Conservation (phyloP, 2,113 vertebrate genomes). For the Rhynchopsitta pachyrhyncha region DNA sequence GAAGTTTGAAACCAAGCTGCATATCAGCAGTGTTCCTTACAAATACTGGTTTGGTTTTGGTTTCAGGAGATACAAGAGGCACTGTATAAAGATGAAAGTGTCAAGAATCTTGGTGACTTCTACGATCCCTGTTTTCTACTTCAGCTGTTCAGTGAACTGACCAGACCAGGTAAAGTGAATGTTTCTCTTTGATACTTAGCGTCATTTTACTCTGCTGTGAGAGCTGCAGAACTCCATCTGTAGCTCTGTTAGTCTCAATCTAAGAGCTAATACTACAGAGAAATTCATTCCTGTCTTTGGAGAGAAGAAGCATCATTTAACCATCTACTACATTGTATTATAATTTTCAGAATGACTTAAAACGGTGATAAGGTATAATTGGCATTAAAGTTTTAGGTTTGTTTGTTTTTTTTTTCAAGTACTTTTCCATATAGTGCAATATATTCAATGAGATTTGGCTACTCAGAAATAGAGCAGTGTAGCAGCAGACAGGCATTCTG, state of each 20-base stretch:
- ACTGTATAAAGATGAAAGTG: slow-evolving; percentile 64
- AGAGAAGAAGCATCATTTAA: background rate
- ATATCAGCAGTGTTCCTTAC: background rate
- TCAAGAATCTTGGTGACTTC: slow-evolving; percentile 67
- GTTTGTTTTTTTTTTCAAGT: background rate
- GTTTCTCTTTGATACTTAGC: background rate
- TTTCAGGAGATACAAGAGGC: slow-evolving; percentile 74
- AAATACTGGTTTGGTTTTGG: background rate
- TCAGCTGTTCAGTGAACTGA: slow-evolving; percentile 88
- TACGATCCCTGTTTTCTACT: slow-evolving; percentile 94
- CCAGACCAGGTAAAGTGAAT: slow-evolving; percentile 83
- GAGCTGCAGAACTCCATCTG: background rate
- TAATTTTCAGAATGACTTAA: background rate
- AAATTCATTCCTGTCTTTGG: background rate
- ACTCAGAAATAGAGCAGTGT: background rate
- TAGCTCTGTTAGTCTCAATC: background rate
- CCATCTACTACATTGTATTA: background rate
- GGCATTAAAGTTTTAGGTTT: background rate
- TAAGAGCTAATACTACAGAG: background rate
- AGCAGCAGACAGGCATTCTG: background rate
- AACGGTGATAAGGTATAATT: background rate
- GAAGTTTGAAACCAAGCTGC: background rate
- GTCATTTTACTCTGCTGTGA: background rate
- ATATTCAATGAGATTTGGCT: background rate
- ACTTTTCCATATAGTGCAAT: background rate